phyloP scores from a whole-genome alignment of 2,888 invertebrate species.

The Watsonalla cultraria region DNA sequence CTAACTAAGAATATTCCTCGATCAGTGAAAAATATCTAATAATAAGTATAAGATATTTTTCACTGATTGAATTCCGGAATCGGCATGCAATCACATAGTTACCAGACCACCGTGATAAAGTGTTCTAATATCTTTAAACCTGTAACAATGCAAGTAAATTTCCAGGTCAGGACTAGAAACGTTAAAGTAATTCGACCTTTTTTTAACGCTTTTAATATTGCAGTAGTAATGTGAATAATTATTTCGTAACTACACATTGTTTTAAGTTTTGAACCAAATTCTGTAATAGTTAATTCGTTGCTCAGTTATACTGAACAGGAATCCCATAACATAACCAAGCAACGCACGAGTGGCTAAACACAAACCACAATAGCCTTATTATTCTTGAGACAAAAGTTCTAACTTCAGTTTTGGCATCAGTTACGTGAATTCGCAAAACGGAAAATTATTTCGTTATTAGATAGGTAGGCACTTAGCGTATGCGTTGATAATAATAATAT shows the following conservation, averaged over 20 bases:
- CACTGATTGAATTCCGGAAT: background rate
- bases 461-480: background rate
- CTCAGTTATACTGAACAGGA: slow-evolving; percentile 7
- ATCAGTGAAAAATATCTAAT: too few relatives aligned
- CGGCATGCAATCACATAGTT: background rate
- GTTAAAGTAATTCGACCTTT: slow-evolving; percentile 17
- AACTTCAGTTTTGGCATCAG: too few relatives aligned
- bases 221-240: slow-evolving; percentile 15
- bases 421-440: background rate
- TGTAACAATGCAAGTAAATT: background rate
- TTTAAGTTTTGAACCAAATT: slow-evolving; percentile 22
- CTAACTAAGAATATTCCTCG: too few relatives aligned
- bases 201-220: slow-evolving; percentile 19
- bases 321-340: slow-evolving; percentile 20
- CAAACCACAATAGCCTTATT: slow-evolving; percentile 27
- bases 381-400: slow-evolving; percentile 12
- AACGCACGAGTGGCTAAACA: slow-evolving; percentile 30
- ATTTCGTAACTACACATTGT: slow-evolving; percentile 32
- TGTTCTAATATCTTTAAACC: background rate
- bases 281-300: slow-evolving; percentile 8
- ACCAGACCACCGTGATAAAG: background rate
- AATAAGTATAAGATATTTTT: too few relatives aligned
- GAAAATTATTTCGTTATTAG: background rate
- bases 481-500: background rate
- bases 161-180: background rate